Base-by-base conservation (phyloP, 2,797 vertebrate species). In the Anolis apletophallus region DNA sequence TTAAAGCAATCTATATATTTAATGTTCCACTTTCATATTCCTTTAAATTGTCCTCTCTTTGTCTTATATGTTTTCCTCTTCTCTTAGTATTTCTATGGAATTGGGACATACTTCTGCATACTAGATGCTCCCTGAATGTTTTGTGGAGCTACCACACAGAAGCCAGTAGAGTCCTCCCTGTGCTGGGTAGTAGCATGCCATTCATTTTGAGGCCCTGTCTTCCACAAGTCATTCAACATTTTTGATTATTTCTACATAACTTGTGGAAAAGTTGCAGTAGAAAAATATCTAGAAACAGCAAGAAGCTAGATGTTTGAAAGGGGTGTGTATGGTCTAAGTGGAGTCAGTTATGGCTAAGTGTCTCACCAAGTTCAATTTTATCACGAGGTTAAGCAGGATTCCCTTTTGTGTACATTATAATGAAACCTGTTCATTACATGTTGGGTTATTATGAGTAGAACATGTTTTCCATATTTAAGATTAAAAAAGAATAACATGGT, bases 41-140 rank as follows among this genome's bases (percentile, higher is more conserved):
- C 46, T 83, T 78, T 36, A 1, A 84, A 71, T 36, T 32, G 57
- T 87, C 57, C 69, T 57, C 12, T 86, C 89, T 69, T 5, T 94
- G 71, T 93, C 90, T 86, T 87, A 81, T 72, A 69, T 91, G 40
- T 84, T 78, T 92, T 64, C 81, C 75, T 87, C 29, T 89, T 93
- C 76, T 67, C 82, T 76, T 81, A 83, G 26, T 82, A 84, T 68
- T 54, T 91, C 67, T 81, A 36, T 85, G 40, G 11, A 68, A 40
- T 23, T 26, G 71, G 23, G 40, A 5, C 40, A 17, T 21, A 52
- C 23, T 78, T 59, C 54, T 72, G 54, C 34, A 32, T 29, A 32
- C 54, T 11, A n/a, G 2, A 26, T 54, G 26, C 64, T 13, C 26
- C 26, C 52, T 74, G 34, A 83, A 5, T 46, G 71, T 13, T 17